These are phyloP conservation scores for Todiramphus saurophagus DNA, from an alignment of 2,113 vertebrate genomes.

Conservation along the genomic window DNA sequence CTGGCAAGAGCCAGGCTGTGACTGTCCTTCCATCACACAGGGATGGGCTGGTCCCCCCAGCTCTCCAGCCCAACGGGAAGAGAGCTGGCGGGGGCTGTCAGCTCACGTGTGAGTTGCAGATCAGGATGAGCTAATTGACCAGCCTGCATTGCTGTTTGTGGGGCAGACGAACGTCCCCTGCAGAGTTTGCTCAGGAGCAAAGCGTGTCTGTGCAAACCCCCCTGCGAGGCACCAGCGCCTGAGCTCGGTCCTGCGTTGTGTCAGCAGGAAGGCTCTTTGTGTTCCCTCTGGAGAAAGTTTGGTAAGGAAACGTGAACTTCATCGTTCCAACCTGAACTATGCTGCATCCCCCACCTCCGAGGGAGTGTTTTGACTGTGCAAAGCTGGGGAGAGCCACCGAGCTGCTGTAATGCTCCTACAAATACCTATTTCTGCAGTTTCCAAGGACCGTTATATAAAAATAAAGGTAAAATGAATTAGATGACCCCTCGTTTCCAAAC, in stretches of 20 bases:
- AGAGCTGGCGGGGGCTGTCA: too few relatives aligned
- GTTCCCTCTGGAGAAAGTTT: neutral
- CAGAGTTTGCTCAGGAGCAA: constrained; percentile 26
- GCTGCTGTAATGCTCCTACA: neutral
- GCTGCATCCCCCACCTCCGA: neutral
- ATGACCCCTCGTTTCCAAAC: too few relatives aligned
- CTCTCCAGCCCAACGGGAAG: neutral
- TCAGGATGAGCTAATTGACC: neutral
- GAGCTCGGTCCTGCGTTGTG: too few relatives aligned
- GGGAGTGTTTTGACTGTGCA: neutral
- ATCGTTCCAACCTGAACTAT: neutral
- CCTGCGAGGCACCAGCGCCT: neutral
- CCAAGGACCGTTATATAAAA: neutral
- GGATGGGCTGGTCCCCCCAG: neutral
- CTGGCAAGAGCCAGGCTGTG: neutral
- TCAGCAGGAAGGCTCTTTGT: neutral
- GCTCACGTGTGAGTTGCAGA: neutral
- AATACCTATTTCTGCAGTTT: too few relatives aligned
- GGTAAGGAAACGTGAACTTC: neutral
- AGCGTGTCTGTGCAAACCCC: neutral
- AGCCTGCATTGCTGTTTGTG: neutral
- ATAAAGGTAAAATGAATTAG: neutral
- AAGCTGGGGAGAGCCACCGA: neutral
- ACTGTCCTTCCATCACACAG: accelerated
- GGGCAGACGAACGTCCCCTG: neutral